Evolutionary conservation across 2,797 vertebrate species (phyloP).

Genomic region (Melanotaenia parkinsoni): DNA sequence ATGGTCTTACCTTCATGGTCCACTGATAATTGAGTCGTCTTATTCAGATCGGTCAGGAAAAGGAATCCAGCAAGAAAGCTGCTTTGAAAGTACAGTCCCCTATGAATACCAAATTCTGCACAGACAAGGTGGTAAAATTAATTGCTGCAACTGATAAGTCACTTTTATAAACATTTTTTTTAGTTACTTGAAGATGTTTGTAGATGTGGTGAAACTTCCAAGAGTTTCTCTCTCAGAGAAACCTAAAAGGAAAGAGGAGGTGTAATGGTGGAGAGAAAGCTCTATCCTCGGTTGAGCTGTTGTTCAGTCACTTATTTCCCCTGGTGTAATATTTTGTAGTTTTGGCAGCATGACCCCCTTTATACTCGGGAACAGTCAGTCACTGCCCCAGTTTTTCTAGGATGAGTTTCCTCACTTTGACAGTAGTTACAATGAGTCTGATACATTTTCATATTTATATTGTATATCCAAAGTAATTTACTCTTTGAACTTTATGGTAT

Average conservation of each 20-base stretch:
- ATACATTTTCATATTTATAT: slow-evolving; percentile 20
- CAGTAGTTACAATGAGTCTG: slow-evolving; percentile 33
- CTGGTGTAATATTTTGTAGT: slow-evolving; percentile 36
- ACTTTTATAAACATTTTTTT: slow-evolving; percentile 33
- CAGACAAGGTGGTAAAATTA: slow-evolving; percentile 19
- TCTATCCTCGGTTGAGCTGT: slow-evolving; percentile 16
- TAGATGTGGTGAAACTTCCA: slow-evolving; percentile 1
- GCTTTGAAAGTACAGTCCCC: slow-evolving; percentile 60
- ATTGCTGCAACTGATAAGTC: slow-evolving; percentile 46
- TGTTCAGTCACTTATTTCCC: slow-evolving; percentile 33
- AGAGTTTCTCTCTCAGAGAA: slow-evolving; percentile 1
- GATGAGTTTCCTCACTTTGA: slow-evolving; percentile 57
- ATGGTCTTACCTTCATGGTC: slow-evolving; percentile 67
- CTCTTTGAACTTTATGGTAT: slow-evolving; percentile 11
- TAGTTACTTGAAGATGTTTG: slow-evolving; percentile 16
- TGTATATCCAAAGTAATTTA: slow-evolving; percentile 15
- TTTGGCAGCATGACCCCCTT: slow-evolving; percentile 65
- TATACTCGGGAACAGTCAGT: slow-evolving; percentile 47
- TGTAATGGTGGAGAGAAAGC: neutral
- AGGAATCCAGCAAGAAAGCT: slow-evolving; percentile 51
- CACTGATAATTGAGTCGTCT: slow-evolving; percentile 67
- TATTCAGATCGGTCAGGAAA: slow-evolving; percentile 48
- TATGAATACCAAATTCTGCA: slow-evolving; percentile 45
- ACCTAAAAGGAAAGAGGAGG: slow-evolving; percentile 7
- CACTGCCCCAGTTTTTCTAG: slow-evolving; percentile 64